Percentiles rank a stretch among this genome's conserved stretches.
Evolutionary conservation across 2,797 vertebrate species (phyloP).

Genomic region (Pangasius sanitwongsei): DNA sequence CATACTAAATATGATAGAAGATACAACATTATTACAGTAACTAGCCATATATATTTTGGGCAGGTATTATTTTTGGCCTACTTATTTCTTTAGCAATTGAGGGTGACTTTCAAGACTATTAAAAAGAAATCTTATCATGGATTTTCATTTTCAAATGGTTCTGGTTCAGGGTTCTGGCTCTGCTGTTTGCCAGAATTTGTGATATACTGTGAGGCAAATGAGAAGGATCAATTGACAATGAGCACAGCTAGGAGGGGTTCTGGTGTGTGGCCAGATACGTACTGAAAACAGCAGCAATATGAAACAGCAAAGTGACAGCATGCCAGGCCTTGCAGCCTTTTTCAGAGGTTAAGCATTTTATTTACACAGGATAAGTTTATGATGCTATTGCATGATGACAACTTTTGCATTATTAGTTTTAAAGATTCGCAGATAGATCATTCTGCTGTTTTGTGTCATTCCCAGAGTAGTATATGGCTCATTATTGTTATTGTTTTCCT

Average conservation of each 20-base stretch:
- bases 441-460: not conserved
- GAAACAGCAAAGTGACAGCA: constrained; percentile 17
- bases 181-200: constrained; percentile 59
- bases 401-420: not conserved
- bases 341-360: constrained; percentile 18
- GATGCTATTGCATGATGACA: not conserved
- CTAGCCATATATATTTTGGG: not conserved
- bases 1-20: not conserved
- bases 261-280: constrained; percentile 60
- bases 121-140: constrained; percentile 16
- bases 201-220: constrained; percentile 68
- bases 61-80: not conserved
- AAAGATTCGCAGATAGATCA: not conserved
- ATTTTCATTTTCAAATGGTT: constrained; percentile 16
- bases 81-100: constrained; percentile 1
- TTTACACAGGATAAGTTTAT: constrained; percentile 9
- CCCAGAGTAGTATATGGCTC: not conserved
- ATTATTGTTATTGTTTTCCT: not conserved
- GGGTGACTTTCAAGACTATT: constrained; percentile 18
- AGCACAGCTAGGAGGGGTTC: constrained; percentile 64
- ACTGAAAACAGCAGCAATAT: constrained; percentile 24
- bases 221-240: constrained; percentile 70
- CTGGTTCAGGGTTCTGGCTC: constrained; percentile 59
- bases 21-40: not conserved
- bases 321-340: constrained; percentile 4